These are phyloP conservation scores for Antigone vipio DNA, from an alignment of 2,113 vertebrate genomes.

Conservation along the genomic window DNA sequence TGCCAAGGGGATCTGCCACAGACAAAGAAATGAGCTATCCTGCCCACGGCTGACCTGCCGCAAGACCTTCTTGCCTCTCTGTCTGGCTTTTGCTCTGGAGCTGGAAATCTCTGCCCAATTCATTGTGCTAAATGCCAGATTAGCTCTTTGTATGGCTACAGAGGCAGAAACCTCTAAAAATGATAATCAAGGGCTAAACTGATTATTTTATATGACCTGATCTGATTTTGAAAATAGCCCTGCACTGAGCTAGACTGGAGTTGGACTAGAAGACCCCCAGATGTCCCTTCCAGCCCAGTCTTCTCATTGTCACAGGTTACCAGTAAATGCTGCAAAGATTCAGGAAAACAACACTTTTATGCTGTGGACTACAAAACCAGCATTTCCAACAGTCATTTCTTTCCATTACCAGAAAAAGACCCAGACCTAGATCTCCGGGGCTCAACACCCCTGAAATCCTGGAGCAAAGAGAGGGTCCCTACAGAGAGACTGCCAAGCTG, in stretches of 20 bases:
- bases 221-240: neutral
- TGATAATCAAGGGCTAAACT: neutral
- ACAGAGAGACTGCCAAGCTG: neutral
- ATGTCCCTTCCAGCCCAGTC: neutral
- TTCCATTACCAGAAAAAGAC: neutral
- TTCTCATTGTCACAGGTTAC: neutral
- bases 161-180: neutral
- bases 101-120: neutral
- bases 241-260: neutral
- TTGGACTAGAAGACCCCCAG: neutral
- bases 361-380: neutral
- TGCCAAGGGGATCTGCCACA: neutral
- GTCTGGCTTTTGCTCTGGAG: neutral
- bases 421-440: neutral
- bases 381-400: neutral
- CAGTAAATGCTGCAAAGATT: neutral
- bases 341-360: neutral
- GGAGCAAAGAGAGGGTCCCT: neutral
- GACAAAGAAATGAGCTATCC: neutral
- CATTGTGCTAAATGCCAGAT: neutral
- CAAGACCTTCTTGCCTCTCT: neutral
- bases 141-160: neutral
- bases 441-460: neutral
- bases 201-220: neutral
- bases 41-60: neutral